Conservation (phyloP, 1,140 invertebrate species). For the Drosophila mayri region DNA sequence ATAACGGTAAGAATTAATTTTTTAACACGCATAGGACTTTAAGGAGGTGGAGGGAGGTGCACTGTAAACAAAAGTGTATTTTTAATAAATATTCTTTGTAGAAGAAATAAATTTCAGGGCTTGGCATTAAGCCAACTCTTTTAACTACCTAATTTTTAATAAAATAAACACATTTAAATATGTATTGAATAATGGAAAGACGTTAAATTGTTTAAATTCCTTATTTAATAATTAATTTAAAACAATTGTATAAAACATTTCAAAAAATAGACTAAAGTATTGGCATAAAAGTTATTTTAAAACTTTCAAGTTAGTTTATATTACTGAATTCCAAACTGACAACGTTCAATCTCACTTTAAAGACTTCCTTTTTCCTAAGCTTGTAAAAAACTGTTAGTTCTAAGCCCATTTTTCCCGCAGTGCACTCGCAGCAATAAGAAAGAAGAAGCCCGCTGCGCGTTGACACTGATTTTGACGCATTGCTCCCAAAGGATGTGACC, state of each 20-base stretch:
- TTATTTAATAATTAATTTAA: background rate
- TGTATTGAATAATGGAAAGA: background rate
- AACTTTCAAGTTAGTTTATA: background rate
- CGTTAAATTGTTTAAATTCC: background rate
- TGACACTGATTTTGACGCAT: slow-evolving; percentile 83
- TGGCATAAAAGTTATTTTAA: background rate
- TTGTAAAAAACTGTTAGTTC: background rate
- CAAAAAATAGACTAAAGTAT: too few species aligned
- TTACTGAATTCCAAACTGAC: background rate
- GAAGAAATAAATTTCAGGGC: background rate
- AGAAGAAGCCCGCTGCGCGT: slow-evolving; percentile 60
- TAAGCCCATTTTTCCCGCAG: background rate
- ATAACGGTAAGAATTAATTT: slow-evolving; percentile 76
- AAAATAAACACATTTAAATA: background rate
- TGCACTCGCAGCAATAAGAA: slow-evolving; percentile 6
- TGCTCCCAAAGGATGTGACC: slow-evolving; percentile 81
- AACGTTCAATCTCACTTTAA: background rate
- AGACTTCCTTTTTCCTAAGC: background rate
- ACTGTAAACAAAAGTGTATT: background rate
- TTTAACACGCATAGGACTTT: slow-evolving; percentile 64
- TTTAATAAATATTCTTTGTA: background rate
- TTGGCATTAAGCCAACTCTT: background rate
- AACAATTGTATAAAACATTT: background rate
- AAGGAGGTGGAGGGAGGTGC: slow-evolving; percentile 8
- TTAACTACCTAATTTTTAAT: background rate